A percentile compares a stretch with the other conserved stretches of the same genome.
These are phyloP conservation scores for Trinorchestia longiramus DNA, from an alignment of 1,140 invertebrate species.

Conservation along the genomic window DNA sequence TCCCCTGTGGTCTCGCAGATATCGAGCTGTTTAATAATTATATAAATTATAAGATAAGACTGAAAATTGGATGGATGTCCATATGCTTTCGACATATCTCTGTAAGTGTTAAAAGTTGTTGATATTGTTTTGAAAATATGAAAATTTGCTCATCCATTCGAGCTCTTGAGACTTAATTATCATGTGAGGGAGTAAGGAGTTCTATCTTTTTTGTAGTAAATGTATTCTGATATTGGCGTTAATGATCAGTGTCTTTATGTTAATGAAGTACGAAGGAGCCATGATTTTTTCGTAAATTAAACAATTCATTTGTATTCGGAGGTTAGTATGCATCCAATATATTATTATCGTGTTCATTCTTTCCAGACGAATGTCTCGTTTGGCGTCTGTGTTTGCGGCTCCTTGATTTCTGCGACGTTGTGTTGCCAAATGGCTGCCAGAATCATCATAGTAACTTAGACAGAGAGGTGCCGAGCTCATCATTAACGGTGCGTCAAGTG, in stretches of 20 bases:
- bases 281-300: not conserved
- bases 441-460: not conserved
- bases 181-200: not conserved
- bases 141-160: too few relatives aligned
- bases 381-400: slow-evolving; percentile 22
- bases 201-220: not conserved
- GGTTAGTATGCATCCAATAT: not conserved
- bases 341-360: not conserved
- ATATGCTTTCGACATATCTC: too few relatives aligned
- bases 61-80: too few relatives aligned
- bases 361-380: slow-evolving; percentile 23
- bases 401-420: slow-evolving; percentile 23
- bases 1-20: too few relatives aligned
- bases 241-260: not conserved
- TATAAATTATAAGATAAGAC: too few relatives aligned
- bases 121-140: too few relatives aligned
- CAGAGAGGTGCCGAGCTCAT: not conserved
- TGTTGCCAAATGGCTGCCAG: not conserved
- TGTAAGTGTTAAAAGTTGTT: too few relatives aligned
- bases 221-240: not conserved
- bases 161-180: not conserved
- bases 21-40: too few relatives aligned
- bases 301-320: not conserved
- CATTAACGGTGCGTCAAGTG: not conserved
- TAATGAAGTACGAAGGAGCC: not conserved